phyloP scores from a whole-genome alignment of 2,888 invertebrate genomes.

The Papilio gigon region DNA sequence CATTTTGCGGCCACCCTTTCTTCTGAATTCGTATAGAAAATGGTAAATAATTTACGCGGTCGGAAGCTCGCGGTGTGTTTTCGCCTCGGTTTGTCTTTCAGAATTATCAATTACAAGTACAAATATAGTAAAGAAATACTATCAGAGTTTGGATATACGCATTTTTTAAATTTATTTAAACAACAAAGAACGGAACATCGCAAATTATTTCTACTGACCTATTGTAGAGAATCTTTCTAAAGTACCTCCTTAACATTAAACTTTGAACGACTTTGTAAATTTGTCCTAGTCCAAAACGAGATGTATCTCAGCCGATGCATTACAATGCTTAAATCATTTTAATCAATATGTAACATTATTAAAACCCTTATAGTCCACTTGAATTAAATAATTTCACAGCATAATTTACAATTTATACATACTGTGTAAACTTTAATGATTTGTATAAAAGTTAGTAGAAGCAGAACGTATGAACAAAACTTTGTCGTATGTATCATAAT shows the following conservation, averaged over 20 bases:
- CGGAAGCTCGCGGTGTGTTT: constrained; percentile 46
- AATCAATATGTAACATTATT: too few species aligned
- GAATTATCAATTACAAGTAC: constrained; percentile 14
- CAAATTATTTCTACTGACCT: neutral
- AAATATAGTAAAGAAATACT: constrained; percentile 9
- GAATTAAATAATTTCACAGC: neutral
- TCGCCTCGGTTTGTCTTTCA: constrained; percentile 49
- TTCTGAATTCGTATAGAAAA: constrained; percentile 44
- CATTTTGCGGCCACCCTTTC: constrained; percentile 42
- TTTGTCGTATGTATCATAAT: constrained; percentile 15
- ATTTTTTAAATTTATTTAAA: neutral
- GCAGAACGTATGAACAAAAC: constrained; percentile 23
- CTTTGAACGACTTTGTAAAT: too few species aligned
- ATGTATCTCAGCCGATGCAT: too few species aligned
- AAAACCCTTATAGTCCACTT: too few species aligned
- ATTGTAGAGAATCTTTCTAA: neutral
- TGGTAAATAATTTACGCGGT: constrained; percentile 47
- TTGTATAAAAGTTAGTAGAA: constrained; percentile 23
- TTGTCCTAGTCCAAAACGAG: too few species aligned
- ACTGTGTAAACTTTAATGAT: neutral
- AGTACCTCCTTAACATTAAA: too few species aligned
- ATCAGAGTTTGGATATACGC: neutral
- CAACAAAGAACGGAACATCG: neutral
- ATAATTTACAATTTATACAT: constrained; percentile 4
- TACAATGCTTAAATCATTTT: too few species aligned